These are phyloP conservation scores for Delphinus delphis DNA, from an alignment of 2,113 vertebrate genomes.

Conservation along the genomic window DNA sequence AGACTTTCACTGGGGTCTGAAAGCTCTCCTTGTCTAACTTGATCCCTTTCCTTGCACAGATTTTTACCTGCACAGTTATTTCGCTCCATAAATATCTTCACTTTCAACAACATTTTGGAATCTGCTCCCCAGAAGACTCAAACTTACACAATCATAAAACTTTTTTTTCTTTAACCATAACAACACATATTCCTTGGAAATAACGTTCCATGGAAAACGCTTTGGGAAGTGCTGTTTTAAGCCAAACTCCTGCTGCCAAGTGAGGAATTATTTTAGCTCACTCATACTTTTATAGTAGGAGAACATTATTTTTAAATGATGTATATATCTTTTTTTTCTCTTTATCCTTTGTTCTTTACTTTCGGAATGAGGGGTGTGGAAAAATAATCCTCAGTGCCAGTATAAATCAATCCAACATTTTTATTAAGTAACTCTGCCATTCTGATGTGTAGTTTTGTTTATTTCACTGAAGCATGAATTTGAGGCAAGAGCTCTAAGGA, in stretches of 20 bases:
- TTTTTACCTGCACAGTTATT: not conserved
- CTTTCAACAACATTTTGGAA: not conserved
- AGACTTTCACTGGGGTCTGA: not conserved
- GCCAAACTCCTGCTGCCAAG: not conserved
- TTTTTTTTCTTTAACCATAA: not conserved
- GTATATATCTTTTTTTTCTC: not conserved
- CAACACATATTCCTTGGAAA: not conserved
- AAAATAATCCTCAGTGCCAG: not conserved
- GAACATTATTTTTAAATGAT: conserved; percentile 7
- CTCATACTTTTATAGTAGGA: not conserved
- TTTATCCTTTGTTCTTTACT: not conserved
- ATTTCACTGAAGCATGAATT: not conserved
- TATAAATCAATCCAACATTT: not conserved
- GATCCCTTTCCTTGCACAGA: not conserved
- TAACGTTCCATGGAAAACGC: not conserved
- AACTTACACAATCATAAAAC: not conserved
- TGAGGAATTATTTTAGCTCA: not conserved
- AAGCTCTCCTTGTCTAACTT: not conserved
- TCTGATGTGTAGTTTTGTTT: not conserved
- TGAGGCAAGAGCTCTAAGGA: not conserved
- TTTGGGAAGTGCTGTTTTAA: not conserved
- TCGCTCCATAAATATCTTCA: not conserved
- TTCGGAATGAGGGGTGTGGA: not conserved
- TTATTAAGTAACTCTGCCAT: not conserved
- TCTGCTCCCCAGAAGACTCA: not conserved